Percentiles rank a stretch among this genome's conserved stretches.
Evolutionary conservation across 2,113 vertebrate genomes (phyloP).

Genomic region (Morone saxatilis): DNA sequence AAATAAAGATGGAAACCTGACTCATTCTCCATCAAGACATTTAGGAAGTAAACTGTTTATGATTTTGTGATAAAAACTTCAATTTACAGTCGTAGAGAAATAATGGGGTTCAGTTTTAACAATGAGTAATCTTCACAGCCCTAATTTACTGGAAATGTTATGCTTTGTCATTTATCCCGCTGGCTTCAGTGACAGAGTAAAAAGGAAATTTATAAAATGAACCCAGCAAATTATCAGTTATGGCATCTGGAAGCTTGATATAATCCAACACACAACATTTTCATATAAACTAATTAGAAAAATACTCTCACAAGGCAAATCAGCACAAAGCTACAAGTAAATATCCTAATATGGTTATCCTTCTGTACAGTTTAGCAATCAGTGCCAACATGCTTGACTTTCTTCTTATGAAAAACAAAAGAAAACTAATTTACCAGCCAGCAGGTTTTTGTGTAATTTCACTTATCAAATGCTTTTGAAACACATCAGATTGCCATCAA

Average conservation of each 20-base stretch:
- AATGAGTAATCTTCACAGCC: constrained; percentile 1
- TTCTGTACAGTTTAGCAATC: neutral
- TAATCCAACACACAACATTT: constrained; percentile 27
- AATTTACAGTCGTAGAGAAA: neutral
- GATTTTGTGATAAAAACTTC: constrained; percentile 3
- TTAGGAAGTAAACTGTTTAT: neutral
- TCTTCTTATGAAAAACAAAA: neutral
- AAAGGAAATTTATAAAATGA: neutral
- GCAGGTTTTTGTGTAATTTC: neutral
- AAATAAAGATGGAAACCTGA: neutral
- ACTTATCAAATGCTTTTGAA: neutral
- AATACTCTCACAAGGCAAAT: neutral
- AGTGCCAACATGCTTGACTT: neutral
- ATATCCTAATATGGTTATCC: constrained; percentile 6
- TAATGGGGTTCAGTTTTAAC: constrained; percentile 7
- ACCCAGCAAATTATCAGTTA: constrained; percentile 6
- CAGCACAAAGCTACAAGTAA: neutral
- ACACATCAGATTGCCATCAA: neutral
- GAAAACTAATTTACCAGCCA: neutral
- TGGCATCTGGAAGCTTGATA: constrained; percentile 2
- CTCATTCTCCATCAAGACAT: constrained; percentile 2
- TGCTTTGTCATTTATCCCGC: constrained; percentile 19
- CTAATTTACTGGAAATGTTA: constrained; percentile 13
- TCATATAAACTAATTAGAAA: constrained; percentile 34
- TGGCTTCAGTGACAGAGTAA: neutral